These are phyloP conservation scores for Sebastes steindachneri DNA, from an alignment of 2,797 vertebrate species.

Conservation along the genomic window DNA sequence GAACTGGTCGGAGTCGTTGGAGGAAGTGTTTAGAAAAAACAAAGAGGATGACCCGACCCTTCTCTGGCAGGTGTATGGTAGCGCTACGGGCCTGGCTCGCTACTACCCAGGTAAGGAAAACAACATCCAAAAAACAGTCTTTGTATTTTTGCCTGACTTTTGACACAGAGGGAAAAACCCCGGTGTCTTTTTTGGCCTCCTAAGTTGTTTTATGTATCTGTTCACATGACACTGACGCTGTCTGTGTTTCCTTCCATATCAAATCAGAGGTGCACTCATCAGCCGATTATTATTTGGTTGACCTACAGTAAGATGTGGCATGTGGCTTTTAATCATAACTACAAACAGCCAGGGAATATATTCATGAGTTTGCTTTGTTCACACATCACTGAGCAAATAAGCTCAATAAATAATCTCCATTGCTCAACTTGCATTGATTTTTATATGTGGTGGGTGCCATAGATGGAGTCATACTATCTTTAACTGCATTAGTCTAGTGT, in stretches of 20 bases:
- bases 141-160: background rate
- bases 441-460: background rate
- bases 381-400: constrained; percentile 25
- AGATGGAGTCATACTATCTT: constrained; percentile 15
- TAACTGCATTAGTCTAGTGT: background rate
- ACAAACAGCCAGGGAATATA: constrained; percentile 22
- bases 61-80: constrained; percentile 97
- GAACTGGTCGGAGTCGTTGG: constrained; percentile 93
- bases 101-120: constrained; percentile 87
- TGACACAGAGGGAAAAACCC: background rate
- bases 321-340: constrained; percentile 18
- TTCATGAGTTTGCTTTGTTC: constrained; percentile 13
- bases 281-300: constrained; percentile 6
- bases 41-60: constrained; percentile 92
- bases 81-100: constrained; percentile 94
- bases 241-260: background rate
- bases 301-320: background rate
- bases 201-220: background rate
- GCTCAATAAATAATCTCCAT: constrained; percentile 20
- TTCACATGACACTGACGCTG: background rate
- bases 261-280: background rate
- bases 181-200: background rate
- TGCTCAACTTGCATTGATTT: constrained; percentile 19
- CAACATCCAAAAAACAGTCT: background rate
- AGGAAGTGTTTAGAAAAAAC: constrained; percentile 94